These are phyloP conservation scores for Pycnomerus fuliginosus DNA, from an alignment of 2,888 invertebrate genomes.

Conservation along the genomic window DNA sequence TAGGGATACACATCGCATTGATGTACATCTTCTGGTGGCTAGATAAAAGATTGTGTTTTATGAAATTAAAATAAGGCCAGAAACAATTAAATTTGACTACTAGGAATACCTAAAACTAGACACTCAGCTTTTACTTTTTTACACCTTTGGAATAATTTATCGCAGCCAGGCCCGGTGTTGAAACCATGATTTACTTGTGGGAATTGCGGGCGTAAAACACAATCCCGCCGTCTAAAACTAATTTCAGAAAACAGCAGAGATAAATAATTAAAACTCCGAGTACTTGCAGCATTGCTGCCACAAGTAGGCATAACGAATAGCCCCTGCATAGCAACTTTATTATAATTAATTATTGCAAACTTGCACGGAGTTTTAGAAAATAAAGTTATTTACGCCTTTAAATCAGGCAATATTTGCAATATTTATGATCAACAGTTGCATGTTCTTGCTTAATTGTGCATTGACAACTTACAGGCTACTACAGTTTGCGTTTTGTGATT, in stretches of 20 bases:
- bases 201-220: too few species aligned
- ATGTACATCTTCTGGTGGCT: too few species aligned
- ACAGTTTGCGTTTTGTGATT: slow-evolving; percentile 2
- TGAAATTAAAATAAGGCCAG: too few species aligned
- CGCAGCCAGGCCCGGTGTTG: too few species aligned
- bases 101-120: too few species aligned
- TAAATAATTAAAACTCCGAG: not conserved
- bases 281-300: slow-evolving; percentile 7
- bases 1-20: too few species aligned
- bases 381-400: slow-evolving; percentile 43
- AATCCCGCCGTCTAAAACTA: too few species aligned
- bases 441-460: slow-evolving; percentile 28
- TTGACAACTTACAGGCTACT: slow-evolving; percentile 16
- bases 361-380: slow-evolving; percentile 34
- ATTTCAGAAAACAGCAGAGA: not conserved
- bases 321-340: slow-evolving; percentile 22
- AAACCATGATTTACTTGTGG: too few species aligned
- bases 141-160: too few species aligned
- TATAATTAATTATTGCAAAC: slow-evolving; percentile 27
- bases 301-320: slow-evolving; percentile 12
- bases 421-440: slow-evolving; percentile 31
- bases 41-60: too few species aligned
- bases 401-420: slow-evolving; percentile 37
- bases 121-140: too few species aligned
- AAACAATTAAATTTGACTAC: too few species aligned